Evolutionary conservation across 2,888 invertebrate genomes (phyloP).

Genomic region (Drosophila recens): DNA sequence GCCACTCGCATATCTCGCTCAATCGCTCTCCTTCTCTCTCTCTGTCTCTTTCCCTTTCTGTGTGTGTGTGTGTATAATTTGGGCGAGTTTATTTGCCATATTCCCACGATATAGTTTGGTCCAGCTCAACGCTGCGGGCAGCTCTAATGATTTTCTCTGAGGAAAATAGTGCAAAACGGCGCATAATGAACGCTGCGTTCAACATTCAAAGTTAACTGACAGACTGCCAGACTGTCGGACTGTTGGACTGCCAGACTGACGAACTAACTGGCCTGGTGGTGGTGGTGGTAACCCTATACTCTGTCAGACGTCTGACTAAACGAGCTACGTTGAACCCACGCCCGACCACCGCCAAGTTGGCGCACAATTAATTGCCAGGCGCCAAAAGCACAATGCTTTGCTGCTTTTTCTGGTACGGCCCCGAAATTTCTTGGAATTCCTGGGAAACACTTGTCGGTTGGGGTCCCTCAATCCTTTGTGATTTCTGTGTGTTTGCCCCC

Average conservation of each 20-base stretch:
- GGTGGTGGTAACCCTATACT: constrained; percentile 60
- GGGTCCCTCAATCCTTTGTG: constrained; percentile 39
- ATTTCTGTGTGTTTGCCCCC: constrained; percentile 51
- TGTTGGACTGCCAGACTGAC: constrained; percentile 4
- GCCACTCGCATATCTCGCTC: constrained; percentile 28
- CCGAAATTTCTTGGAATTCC: constrained; percentile 72
- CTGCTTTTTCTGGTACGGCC: constrained; percentile 30
- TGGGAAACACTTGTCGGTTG: constrained; percentile 69
- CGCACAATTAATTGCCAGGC: constrained; percentile 76
- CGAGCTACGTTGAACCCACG: constrained; percentile 65
- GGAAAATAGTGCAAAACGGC: constrained; percentile 79
- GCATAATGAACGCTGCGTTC: constrained; percentile 72
- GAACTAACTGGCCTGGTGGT: constrained; percentile 28
- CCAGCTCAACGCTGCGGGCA: constrained; percentile 67
- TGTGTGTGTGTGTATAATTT: constrained; percentile 64
- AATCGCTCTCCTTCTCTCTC: constrained; percentile 21
- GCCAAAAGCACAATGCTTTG: constrained; percentile 68
- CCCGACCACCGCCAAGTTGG: constrained; percentile 53
- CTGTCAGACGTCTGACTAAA: constrained; percentile 6
- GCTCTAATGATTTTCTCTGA: constrained; percentile 74
- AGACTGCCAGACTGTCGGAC: constrained; percentile 15
- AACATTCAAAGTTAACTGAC: constrained; percentile 52
- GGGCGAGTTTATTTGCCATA: constrained; percentile 82
- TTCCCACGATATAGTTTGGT: constrained; percentile 83
- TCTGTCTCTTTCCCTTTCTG: constrained; percentile 11